Evolutionary conservation across 2,888 invertebrate species (phyloP).

Genomic region (Polia nebulosa): DNA sequence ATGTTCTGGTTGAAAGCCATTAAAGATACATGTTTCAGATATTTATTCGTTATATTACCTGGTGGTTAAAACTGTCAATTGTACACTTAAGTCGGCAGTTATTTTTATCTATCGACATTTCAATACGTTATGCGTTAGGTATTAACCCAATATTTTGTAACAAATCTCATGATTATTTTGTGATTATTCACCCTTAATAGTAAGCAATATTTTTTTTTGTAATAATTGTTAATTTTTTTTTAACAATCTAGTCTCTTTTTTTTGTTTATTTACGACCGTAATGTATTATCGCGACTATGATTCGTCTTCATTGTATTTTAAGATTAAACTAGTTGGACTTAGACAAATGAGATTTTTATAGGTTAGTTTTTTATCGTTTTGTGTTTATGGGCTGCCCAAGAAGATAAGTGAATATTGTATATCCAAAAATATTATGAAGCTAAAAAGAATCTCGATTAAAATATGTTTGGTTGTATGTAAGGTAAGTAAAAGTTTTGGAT

Average conservation of each 20-base stretch:
- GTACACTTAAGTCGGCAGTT: constrained; percentile 32
- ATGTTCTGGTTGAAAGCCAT: constrained; percentile 45
- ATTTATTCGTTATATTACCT: constrained; percentile 26
- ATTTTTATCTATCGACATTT: constrained; percentile 51
- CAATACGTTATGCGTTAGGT: constrained; percentile 25
- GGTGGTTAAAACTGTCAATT: constrained; percentile 49
- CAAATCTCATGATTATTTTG: constrained; percentile 70
- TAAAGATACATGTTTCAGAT: constrained; percentile 27
- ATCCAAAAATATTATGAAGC: not conserved
- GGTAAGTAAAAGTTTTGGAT: not conserved
- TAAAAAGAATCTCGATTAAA: constrained; percentile 46
- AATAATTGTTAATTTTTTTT: constrained; percentile 77
- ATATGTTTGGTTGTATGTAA: not conserved
- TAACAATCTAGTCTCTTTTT: constrained; percentile 89
- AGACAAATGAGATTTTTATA: constrained; percentile 71
- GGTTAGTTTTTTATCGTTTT: constrained; percentile 53
- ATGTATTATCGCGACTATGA: constrained; percentile 80
- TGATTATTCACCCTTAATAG: constrained; percentile 67
- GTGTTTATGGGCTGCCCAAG: constrained; percentile 30
- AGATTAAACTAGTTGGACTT: constrained; percentile 65
- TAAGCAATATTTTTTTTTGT: constrained; percentile 72
- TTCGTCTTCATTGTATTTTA: constrained; percentile 70
- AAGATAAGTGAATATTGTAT: constrained; percentile 1
- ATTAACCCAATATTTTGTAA: constrained; percentile 53
- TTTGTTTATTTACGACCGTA: constrained; percentile 81